Evolutionary conservation across 1,140 invertebrate species (phyloP).

Genomic region (Orchestia grillus): DNA sequence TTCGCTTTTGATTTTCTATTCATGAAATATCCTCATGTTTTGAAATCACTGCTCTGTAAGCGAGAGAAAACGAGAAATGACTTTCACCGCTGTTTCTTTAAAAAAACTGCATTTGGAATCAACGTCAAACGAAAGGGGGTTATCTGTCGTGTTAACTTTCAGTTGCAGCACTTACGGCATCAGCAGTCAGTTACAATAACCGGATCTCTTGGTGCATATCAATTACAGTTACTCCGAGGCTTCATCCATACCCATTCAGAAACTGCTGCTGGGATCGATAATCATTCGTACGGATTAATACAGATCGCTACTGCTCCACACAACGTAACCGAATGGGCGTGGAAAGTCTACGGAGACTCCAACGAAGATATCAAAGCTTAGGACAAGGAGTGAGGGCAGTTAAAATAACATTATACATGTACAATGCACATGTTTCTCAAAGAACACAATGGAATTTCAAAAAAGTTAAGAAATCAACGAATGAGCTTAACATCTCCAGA

Average conservation of each 20-base stretch:
- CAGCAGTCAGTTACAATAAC: background rate
- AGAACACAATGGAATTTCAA: background rate
- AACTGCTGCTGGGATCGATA: background rate
- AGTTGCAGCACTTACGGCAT: background rate
- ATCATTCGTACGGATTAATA: background rate
- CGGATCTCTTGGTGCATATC: background rate
- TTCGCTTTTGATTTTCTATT: too few relatives aligned
- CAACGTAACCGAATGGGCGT: background rate
- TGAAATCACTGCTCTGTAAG: too few relatives aligned
- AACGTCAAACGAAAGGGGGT: background rate
- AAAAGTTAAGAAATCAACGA: background rate
- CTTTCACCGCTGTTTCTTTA: background rate
- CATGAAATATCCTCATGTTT: too few relatives aligned
- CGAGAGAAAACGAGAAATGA: background rate
- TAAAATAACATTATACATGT: too few relatives aligned
- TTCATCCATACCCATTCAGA: background rate
- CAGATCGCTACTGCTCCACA: background rate
- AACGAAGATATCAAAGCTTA: background rate
- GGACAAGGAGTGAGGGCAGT: too few relatives aligned
- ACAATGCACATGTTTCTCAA: too few relatives aligned
- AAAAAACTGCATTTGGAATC: background rate
- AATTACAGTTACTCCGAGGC: background rate
- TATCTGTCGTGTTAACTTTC: background rate
- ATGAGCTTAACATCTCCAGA: background rate
- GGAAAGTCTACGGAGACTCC: background rate